Evolutionary conservation across 2,797 vertebrate genomes (phyloP).

Genomic region (Stomatorhinus walkeri): DNA sequence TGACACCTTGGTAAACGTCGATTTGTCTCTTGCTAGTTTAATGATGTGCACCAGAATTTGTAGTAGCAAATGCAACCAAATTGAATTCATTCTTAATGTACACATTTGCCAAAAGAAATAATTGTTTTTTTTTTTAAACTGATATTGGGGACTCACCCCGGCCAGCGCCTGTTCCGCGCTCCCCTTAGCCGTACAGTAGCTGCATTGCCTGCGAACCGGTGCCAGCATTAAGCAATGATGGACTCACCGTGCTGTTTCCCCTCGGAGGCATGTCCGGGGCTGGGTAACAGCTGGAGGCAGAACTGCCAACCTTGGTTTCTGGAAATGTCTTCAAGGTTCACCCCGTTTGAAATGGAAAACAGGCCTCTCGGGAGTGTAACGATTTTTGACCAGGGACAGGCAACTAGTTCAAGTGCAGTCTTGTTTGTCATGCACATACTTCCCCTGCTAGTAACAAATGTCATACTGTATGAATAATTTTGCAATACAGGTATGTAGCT

Average conservation of each 20-base stretch:
- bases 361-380: neutral
- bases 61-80: neutral
- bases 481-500: neutral
- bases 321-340: neutral
- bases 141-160: neutral
- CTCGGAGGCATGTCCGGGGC: neutral
- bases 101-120: neutral
- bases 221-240: neutral
- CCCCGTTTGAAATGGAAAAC: slow-evolving; percentile 10
- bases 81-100: neutral
- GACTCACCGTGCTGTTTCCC: neutral
- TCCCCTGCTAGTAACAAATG: neutral
- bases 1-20: neutral
- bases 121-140: neutral
- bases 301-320: neutral
- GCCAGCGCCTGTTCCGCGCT: neutral
- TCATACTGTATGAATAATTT: neutral
- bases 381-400: neutral
- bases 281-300: neutral
- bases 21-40: neutral
- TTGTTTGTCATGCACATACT: neutral
- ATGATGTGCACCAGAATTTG: neutral
- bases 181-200: neutral
- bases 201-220: neutral
- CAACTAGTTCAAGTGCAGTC: neutral